Conservation (phyloP, 2,888 invertebrate species). For the Trichacis sp. region DNA sequence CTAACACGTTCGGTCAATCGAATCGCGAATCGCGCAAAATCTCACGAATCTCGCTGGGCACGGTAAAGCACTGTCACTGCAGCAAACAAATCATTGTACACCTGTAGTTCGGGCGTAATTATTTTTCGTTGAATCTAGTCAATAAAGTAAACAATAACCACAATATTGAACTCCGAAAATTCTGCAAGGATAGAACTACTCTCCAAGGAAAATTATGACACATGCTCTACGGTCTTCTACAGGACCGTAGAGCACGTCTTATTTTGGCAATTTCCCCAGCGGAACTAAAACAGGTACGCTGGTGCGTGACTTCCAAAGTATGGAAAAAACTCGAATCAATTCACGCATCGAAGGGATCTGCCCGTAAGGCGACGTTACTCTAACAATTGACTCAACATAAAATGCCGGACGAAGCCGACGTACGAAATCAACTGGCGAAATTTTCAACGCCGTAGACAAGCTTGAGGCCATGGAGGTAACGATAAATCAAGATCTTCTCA, state of each 20-base stretch:
- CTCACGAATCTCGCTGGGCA: neutral
- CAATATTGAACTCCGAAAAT: neutral
- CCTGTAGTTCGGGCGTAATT: too few species aligned
- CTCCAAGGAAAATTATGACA: neutral
- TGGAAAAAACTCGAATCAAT: constrained; percentile 18
- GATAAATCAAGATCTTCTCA: constrained; percentile 16
- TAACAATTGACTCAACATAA: too few species aligned
- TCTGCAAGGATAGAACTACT: neutral
- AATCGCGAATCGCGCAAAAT: neutral
- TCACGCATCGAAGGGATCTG: constrained; percentile 10
- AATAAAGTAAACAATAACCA: too few species aligned
- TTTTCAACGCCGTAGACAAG: too few species aligned
- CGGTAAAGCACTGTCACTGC: too few species aligned
- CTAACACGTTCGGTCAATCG: neutral
- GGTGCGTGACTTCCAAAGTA: constrained; percentile 7
- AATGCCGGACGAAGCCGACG: constrained; percentile 17
- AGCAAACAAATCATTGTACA: too few species aligned
- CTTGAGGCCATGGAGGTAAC: constrained; percentile 25
- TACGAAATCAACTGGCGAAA: constrained; percentile 1
- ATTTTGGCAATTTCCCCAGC: constrained; percentile 10
- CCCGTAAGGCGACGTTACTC: constrained; percentile 11
- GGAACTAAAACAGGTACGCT: constrained; percentile 3
- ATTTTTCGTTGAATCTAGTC: too few species aligned
- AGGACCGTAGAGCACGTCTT: constrained; percentile 5
- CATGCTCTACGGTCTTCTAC: too few species aligned